Conservation (phyloP, 2,113 vertebrate genomes). For the Gobio gobio region DNA sequence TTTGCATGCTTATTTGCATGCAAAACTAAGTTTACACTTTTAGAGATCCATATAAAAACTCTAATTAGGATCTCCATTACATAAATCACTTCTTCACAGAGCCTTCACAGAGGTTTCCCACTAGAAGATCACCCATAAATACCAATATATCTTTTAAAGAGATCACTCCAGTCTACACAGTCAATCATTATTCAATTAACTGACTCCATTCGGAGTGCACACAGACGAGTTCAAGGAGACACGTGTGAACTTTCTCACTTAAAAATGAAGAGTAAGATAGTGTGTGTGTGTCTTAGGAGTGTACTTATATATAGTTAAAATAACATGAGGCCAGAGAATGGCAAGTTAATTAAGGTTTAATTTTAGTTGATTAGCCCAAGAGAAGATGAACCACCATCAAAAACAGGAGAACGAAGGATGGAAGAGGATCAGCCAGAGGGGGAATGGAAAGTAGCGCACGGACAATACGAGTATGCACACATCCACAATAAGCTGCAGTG, state of each 20-base stretch:
- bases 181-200: conserved; percentile 6
- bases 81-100: neutral
- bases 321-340: neutral
- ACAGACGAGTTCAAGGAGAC: neutral
- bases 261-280: neutral
- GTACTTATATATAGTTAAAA: neutral
- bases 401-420: neutral
- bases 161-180: neutral
- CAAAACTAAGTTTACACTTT: neutral
- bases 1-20: neutral
- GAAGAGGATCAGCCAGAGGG: neutral
- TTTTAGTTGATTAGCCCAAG: conserved; percentile 29
- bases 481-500: neutral
- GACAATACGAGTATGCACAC: neutral
- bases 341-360: conserved; percentile 33
- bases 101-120: neutral
- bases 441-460: neutral
- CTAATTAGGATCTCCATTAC: neutral
- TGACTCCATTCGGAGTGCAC: neutral
- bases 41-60: neutral
- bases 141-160: neutral
- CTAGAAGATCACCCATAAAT: neutral
- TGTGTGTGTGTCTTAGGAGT: neutral
- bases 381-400: conserved; percentile 8
- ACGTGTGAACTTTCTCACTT: neutral